Evolutionary conservation across 2,113 vertebrate genomes (phyloP).

Genomic region (Brachyhypopomus occidentalis): DNA sequence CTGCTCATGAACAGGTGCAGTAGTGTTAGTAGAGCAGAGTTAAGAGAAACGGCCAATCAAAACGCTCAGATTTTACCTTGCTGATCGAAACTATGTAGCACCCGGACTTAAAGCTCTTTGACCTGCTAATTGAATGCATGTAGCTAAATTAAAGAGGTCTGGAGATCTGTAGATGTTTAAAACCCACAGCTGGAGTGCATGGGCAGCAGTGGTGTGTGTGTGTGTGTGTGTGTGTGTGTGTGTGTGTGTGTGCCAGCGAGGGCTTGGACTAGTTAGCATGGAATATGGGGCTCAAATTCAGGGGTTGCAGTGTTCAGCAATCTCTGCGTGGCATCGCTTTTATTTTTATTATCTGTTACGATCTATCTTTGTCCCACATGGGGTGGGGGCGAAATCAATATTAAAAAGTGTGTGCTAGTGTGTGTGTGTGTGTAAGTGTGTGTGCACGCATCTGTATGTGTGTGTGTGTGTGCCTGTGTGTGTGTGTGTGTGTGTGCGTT

Average conservation of each 20-base stretch:
- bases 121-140: conserved; percentile 34
- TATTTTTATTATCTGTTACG: conserved; percentile 51
- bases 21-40: too few species aligned
- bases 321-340: conserved; percentile 26
- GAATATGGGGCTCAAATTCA: conserved; percentile 4
- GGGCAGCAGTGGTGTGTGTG: not conserved
- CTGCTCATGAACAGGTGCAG: too few species aligned
- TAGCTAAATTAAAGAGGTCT: conserved; percentile 26
- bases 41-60: not conserved
- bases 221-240: conserved; percentile 1
- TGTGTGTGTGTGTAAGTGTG: not conserved
- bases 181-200: conserved; percentile 11
- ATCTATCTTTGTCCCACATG: conserved; percentile 43
- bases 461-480: not conserved
- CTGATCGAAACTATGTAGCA: conserved; percentile 33
- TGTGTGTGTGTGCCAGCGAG: not conserved
- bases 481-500: not conserved
- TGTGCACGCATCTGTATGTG: not conserved
- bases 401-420: conserved; percentile 20
- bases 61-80: not conserved
- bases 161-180: conserved; percentile 36
- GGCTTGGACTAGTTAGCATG: too few species aligned
- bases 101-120: conserved; percentile 11
- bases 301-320: not conserved
- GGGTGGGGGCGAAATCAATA: conserved; percentile 39